A percentile compares a stretch with the other conserved stretches of the same genome.
phyloP scores from a whole-genome alignment of 2,888 invertebrate genomes.

The Rambutsinella grinnellia region DNA sequence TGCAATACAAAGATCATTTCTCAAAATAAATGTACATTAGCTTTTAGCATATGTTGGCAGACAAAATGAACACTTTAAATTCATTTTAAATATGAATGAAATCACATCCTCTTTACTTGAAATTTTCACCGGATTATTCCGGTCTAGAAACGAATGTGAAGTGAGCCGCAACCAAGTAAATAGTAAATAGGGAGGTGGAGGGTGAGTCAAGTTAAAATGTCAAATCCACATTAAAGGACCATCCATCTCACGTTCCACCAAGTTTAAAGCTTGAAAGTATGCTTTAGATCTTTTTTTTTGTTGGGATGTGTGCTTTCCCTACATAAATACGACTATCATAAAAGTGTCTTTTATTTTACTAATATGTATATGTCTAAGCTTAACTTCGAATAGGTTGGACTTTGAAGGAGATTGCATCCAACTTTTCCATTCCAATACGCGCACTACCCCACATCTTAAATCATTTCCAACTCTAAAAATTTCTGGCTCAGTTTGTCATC shows the following conservation, averaged over 20 bases:
- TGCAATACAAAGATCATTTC: no score
- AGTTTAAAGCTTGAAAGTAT: neutral
- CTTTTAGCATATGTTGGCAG: no score
- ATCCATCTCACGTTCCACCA: constrained; percentile 37
- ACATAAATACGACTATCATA: no score
- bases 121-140: neutral
- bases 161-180: neutral
- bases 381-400: no score
- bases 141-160: neutral
- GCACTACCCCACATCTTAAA: no score
- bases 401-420: no score
- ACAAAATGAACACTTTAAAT: neutral
- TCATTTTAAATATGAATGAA: neutral
- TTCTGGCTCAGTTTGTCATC: no score
- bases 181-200: neutral
- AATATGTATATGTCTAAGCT: no score
- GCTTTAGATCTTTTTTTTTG: neutral
- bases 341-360: no score
- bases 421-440: no score
- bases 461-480: neutral
- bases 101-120: neutral
- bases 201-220: constrained; percentile 41
- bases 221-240: constrained; percentile 37
- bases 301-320: neutral
- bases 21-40: no score